Conservation (phyloP, 2,113 vertebrate genomes). For the Merops nubicus region DNA sequence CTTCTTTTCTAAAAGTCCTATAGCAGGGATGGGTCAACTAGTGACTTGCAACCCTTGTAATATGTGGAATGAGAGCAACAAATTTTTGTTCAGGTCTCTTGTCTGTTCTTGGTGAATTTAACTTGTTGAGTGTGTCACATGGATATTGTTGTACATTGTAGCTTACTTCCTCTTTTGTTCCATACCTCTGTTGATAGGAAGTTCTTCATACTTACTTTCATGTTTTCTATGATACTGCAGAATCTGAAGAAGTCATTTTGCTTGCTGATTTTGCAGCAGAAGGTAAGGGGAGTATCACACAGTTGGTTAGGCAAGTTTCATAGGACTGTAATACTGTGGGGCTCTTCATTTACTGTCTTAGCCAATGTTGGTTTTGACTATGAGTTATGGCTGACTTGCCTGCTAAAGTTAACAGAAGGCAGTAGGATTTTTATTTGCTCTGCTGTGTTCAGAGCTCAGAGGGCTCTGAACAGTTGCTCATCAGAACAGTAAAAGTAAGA, state of each 20-base stretch:
- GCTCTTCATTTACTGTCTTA: neutral
- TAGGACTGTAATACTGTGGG: neutral
- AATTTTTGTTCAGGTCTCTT: neutral
- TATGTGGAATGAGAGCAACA: neutral
- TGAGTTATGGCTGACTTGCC: neutral
- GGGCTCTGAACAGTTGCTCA: neutral
- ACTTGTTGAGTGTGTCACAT: rapidly evolving
- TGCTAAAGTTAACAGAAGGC: neutral
- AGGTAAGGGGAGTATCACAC: neutral
- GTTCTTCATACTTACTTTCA: neutral
- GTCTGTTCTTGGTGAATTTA: neutral
- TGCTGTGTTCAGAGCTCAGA: neutral
- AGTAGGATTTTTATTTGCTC: neutral
- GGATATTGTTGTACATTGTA: neutral
- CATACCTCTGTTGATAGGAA: neutral
- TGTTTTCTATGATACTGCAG: neutral
- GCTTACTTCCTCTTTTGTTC: neutral
- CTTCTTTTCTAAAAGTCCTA: neutral
- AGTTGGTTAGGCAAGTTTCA: neutral
- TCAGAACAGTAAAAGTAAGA: neutral
- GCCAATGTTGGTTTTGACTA: neutral
- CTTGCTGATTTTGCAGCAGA: neutral
- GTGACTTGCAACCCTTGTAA: neutral
- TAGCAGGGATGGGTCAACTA: neutral
- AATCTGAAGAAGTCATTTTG: neutral